Conservation (phyloP, 2,797 vertebrate species). For the Parotocinclus haroldoi region DNA sequence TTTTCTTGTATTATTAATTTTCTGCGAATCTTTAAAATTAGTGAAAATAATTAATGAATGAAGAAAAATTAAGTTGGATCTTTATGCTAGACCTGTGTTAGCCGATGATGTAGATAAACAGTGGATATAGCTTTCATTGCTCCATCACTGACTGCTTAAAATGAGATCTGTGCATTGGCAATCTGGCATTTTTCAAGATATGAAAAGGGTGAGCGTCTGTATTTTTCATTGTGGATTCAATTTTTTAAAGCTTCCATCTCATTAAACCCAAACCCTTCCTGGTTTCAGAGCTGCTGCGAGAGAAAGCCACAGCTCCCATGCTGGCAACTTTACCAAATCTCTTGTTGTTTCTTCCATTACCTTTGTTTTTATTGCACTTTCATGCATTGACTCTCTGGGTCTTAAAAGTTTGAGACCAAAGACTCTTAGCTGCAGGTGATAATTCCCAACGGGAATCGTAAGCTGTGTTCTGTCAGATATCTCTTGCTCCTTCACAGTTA, state of each 20-base stretch:
- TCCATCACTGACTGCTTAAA: too few species aligned
- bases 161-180: too few species aligned
- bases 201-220: background rate
- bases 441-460: constrained; percentile 20
- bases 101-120: too few species aligned
- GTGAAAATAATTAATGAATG: too few species aligned
- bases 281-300: background rate
- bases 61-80: too few species aligned
- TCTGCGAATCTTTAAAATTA: too few species aligned
- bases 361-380: constrained; percentile 24
- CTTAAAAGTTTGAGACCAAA: constrained; percentile 18
- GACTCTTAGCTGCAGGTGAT: constrained; percentile 23
- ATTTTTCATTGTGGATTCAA: constrained; percentile 1
- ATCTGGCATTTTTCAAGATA: background rate
- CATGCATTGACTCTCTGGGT: constrained; percentile 10
- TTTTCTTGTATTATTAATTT: too few species aligned
- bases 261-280: constrained; percentile 14
- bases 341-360: constrained; percentile 35
- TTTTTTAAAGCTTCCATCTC: constrained; percentile 8
- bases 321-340: constrained; percentile 34
- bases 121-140: too few species aligned
- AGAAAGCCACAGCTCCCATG: constrained; percentile 24
- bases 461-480: constrained; percentile 14
- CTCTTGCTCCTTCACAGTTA: constrained; percentile 8
- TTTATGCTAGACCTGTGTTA: too few species aligned